Conservation (phyloP, 2,888 invertebrate species). For the Lasioglossum villosulum region DNA sequence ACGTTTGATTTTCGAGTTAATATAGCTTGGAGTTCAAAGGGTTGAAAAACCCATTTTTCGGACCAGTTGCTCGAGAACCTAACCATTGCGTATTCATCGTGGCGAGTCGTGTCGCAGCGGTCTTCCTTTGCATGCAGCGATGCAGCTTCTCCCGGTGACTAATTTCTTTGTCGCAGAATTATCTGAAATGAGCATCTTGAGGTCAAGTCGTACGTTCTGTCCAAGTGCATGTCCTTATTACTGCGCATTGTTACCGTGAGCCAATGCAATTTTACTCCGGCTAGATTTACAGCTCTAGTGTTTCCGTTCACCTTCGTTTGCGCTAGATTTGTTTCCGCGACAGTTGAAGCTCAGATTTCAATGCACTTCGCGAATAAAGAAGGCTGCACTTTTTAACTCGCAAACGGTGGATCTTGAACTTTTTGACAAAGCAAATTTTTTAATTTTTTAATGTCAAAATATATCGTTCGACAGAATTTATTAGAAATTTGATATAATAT, state of each 20-base stretch:
- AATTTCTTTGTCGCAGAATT: constrained; percentile 1
- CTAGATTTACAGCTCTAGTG: not conserved
- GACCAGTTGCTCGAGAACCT: not conserved
- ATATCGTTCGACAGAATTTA: too few relatives aligned
- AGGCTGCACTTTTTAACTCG: not conserved
- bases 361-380: not conserved
- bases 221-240: not conserved
- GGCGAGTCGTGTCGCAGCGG: not conserved
- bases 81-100: constrained; percentile 5
- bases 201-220: not conserved
- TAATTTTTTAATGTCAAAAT: too few relatives aligned
- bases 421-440: too few relatives aligned
- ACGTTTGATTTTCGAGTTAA: too few relatives aligned
- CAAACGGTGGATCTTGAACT: not conserved
- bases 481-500: too few relatives aligned
- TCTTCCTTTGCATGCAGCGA: not conserved
- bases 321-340: not conserved
- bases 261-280: not conserved
- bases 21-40: too few relatives aligned
- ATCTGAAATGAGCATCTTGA: not conserved
- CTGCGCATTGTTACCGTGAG: not conserved
- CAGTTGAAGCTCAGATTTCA: not conserved
- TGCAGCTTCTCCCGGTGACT: constrained; percentile 10
- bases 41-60: too few relatives aligned
- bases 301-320: not conserved